Percentiles rank a stretch among this genome's conserved stretches.
Evolutionary conservation across 2,888 invertebrate genomes (phyloP).

Genomic region (Pecten maximus): DNA sequence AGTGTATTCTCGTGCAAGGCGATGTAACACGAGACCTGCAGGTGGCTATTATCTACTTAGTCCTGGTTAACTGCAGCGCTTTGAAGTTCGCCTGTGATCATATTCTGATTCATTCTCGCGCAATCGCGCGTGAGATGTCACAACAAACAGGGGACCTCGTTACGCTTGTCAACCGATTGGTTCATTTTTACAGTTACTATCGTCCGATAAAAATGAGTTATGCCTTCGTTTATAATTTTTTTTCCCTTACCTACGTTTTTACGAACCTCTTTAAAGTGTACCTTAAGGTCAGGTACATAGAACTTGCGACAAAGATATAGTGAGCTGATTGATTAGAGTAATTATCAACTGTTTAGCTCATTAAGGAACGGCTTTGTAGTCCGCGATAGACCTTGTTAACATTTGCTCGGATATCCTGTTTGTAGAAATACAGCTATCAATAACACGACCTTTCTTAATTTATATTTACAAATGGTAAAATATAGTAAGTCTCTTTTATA

Average conservation of each 20-base stretch:
- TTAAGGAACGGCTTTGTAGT: not conserved
- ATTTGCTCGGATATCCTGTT: not conserved
- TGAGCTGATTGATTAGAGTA: not conserved
- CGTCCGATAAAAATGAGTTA: not conserved
- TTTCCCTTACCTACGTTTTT: not conserved
- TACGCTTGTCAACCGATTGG: constrained; percentile 1
- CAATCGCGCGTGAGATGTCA: constrained; percentile 20
- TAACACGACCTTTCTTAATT: not conserved
- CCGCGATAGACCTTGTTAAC: not conserved
- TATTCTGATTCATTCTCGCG: constrained; percentile 2
- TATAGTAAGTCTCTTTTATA: not conserved
- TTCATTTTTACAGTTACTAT: not conserved
- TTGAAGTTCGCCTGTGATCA: constrained; percentile 15
- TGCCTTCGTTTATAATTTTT: not conserved
- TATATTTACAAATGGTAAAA: not conserved
- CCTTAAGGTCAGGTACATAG: not conserved
- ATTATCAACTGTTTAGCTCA: not conserved
- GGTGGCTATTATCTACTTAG: constrained; percentile 26
- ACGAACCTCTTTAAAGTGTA: not conserved
- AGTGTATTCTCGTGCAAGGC: not conserved
- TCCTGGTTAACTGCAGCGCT: not conserved
- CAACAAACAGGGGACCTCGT: not conserved
- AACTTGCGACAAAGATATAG: not conserved
- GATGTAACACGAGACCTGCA: constrained; percentile 6
- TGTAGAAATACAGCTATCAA: not conserved